phyloP scores from a whole-genome alignment of 1,140 invertebrate species.

The Asobara japonica region DNA sequence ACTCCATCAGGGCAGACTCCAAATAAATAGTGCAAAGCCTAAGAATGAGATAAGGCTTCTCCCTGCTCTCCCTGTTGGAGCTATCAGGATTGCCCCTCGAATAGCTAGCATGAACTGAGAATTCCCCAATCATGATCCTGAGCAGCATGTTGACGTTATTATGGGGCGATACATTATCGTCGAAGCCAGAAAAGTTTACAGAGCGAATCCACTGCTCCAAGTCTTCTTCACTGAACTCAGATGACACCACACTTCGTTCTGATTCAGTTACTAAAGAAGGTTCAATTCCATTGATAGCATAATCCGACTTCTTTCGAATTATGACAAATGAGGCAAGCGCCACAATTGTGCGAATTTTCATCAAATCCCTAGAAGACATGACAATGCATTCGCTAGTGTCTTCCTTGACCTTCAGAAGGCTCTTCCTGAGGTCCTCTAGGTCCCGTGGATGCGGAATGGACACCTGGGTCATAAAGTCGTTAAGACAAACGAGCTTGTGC shows the following conservation, averaged over 20 bases:
- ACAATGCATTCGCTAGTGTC: constrained; percentile 35
- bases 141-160: constrained; percentile 79
- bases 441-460: constrained; percentile 64
- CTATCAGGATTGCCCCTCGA: constrained; percentile 50
- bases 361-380: constrained; percentile 47
- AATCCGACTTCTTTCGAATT: constrained; percentile 41
- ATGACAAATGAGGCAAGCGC: constrained; percentile 51
- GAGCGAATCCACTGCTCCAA: constrained; percentile 78
- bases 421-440: constrained; percentile 47
- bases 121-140: constrained; percentile 77
- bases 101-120: constrained; percentile 53
- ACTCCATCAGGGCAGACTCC: constrained; percentile 82
- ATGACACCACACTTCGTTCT: constrained; percentile 69
- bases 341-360: constrained; percentile 47
- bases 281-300: constrained; percentile 43
- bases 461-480: constrained; percentile 77
- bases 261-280: constrained; percentile 42
- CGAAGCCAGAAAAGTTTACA: constrained; percentile 83
- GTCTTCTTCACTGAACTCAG: constrained; percentile 80
- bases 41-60: constrained; percentile 81
- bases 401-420: constrained; percentile 46
- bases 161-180: constrained; percentile 83
- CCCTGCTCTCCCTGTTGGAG: constrained; percentile 48
- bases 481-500: constrained; percentile 72
- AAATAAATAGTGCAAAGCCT: constrained; percentile 76